phyloP scores from a whole-genome alignment of 2,888 invertebrate genomes.

The Pandemis corylana region DNA sequence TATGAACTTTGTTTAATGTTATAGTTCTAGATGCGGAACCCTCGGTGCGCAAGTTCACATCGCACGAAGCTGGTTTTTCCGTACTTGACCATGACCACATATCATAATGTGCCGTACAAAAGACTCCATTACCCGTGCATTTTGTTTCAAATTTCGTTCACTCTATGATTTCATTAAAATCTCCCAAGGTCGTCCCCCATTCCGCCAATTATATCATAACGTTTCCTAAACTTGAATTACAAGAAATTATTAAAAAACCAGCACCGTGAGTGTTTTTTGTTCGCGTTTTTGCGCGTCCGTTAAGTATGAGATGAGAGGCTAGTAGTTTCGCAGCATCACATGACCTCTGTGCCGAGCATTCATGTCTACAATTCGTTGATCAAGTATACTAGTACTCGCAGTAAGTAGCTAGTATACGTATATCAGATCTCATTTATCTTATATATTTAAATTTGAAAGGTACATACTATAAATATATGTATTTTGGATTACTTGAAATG shows the following conservation, averaged over 20 bases:
- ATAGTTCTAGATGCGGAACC: no score
- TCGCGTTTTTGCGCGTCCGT: slow-evolving; percentile 22
- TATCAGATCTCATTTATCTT: no score
- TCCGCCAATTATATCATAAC: slow-evolving; percentile 26
- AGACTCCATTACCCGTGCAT: not conserved
- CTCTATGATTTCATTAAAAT: slow-evolving; percentile 17
- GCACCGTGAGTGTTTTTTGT: slow-evolving; percentile 32
- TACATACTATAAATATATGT: no score
- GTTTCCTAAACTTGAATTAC: slow-evolving; percentile 33
- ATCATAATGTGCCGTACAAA: not conserved
- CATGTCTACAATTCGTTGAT: not conserved
- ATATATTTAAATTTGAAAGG: no score
- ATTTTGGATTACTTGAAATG: no score
- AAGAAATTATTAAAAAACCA: slow-evolving; percentile 28
- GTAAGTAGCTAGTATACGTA: no score
- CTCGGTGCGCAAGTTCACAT: no score
- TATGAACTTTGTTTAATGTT: no score
- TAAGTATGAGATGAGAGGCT: slow-evolving; percentile 15
- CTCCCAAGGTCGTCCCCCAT: slow-evolving; percentile 25
- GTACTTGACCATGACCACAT: no score
- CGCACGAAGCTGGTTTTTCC: no score
- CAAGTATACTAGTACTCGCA: not conserved
- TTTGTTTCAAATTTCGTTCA: slow-evolving; percentile 4
- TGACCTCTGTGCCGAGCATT: not conserved
- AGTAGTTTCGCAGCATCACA: slow-evolving; percentile 2